A percentile compares a stretch with the other conserved stretches of the same genome.
Conservation (phyloP, 2,888 invertebrate species). For the Galeruca laticollis region DNA sequence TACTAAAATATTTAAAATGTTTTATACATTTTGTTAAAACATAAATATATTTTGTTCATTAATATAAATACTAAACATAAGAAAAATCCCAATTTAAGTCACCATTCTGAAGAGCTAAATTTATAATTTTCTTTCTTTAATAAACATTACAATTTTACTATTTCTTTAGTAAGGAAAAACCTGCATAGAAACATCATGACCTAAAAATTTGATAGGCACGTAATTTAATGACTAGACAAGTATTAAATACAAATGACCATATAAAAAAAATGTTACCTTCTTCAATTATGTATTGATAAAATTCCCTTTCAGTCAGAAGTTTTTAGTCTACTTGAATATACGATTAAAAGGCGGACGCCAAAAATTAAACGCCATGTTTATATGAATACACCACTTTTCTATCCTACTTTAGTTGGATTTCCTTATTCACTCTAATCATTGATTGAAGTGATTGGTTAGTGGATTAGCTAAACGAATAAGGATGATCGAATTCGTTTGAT, state of each 20-base stretch:
- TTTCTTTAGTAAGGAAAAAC: background rate
- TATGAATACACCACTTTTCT: conserved; percentile 35
- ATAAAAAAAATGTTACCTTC: conserved; percentile 8
- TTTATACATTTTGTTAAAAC: no score
- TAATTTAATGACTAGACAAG: background rate
- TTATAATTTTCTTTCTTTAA: background rate
- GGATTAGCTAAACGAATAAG: background rate
- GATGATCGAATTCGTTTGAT: background rate
- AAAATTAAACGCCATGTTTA: conserved; percentile 66
- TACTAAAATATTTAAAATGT: no score
- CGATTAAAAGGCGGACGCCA: conserved; percentile 59
- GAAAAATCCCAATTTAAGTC: no score
- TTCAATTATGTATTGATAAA: background rate
- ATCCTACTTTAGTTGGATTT: conserved; percentile 4
- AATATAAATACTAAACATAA: no score
- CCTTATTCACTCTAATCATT: conserved; percentile 1
- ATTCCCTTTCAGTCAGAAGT: background rate
- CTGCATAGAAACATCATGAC: conserved; percentile 15
- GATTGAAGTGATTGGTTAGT: conserved; percentile 2
- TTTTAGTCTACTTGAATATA: conserved; percentile 33
- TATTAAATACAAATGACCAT: background rate
- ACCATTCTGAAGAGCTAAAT: no score
- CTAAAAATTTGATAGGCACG: conserved; percentile 6
- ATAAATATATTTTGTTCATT: no score
- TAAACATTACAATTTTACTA: background rate